Percentiles rank a stretch among this genome's conserved stretches.
These are phyloP conservation scores for Tragelaphus strepsiceros DNA, from an alignment of 2,113 vertebrate species.

Conservation along the genomic window DNA sequence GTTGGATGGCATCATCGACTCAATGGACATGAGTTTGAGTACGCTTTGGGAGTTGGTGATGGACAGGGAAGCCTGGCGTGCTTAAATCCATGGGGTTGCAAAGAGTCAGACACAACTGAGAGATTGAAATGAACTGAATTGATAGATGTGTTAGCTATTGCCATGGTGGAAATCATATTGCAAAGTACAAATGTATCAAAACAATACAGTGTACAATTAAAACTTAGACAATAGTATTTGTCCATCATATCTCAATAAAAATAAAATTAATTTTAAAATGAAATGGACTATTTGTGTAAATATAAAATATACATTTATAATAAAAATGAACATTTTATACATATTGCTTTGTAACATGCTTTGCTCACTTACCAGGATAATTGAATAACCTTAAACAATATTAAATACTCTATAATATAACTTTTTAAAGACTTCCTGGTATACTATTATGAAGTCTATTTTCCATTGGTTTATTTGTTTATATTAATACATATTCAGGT, in stretches of 20 bases:
- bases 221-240: not conserved
- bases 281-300: not conserved
- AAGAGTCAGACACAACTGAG: not conserved
- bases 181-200: not conserved
- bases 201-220: not conserved
- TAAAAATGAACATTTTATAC: not conserved
- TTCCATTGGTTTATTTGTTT: not conserved
- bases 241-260: not conserved
- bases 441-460: not conserved
- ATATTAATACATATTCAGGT: not conserved
- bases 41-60: not conserved
- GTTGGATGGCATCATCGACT: not conserved
- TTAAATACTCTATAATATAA: not conserved
- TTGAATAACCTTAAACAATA: not conserved
- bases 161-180: not conserved
- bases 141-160: not conserved
- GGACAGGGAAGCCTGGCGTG: not conserved
- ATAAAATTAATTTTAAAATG: not conserved
- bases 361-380: not conserved
- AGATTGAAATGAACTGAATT: not conserved
- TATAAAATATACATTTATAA: not conserved
- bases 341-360: not conserved
- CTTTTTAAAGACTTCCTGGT: not conserved
- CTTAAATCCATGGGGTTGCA: rapidly evolving
- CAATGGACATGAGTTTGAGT: not conserved